phyloP scores from a whole-genome alignment of 2,888 invertebrate genomes.

The Nomada ruficornis region DNA sequence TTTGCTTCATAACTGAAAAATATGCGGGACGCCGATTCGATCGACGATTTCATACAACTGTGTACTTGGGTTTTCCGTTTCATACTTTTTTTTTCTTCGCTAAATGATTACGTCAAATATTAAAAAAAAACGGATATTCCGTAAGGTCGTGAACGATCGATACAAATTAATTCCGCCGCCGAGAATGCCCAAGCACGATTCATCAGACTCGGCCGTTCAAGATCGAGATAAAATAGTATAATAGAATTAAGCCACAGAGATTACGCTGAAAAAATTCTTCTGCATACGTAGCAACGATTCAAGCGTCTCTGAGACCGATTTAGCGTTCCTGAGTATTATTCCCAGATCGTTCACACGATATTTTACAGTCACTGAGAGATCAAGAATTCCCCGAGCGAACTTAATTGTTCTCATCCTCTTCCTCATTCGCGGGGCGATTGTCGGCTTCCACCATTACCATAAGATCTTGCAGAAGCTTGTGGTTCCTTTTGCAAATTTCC shows the following conservation, averaged over 20 bases:
- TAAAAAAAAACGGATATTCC: not conserved
- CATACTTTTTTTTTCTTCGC: not conserved
- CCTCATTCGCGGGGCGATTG: constrained; percentile 47
- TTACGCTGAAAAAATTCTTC: not conserved
- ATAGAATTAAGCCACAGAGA: not conserved
- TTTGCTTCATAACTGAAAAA: not conserved
- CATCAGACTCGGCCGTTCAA: not conserved
- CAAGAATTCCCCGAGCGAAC: constrained; percentile 17
- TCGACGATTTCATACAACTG: not conserved
- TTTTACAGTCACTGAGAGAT: not conserved
- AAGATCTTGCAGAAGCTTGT: constrained; percentile 77
- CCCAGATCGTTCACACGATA: constrained; percentile 52
- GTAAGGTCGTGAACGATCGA: not conserved
- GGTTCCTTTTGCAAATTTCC: constrained; percentile 78
- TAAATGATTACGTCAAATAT: constrained; percentile 9
- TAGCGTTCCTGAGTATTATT: not conserved
- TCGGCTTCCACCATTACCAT: constrained; percentile 65
- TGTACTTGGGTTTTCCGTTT: constrained; percentile 1
- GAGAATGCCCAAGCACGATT: too few species aligned
- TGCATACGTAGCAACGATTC: not conserved
- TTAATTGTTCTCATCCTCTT: constrained; percentile 58
- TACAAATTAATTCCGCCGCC: not conserved
- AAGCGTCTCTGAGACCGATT: not conserved
- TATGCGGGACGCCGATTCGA: not conserved
- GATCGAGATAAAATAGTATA: not conserved